phyloP scores from a whole-genome alignment of 2,888 invertebrate genomes.

The Amiota mariae region DNA sequence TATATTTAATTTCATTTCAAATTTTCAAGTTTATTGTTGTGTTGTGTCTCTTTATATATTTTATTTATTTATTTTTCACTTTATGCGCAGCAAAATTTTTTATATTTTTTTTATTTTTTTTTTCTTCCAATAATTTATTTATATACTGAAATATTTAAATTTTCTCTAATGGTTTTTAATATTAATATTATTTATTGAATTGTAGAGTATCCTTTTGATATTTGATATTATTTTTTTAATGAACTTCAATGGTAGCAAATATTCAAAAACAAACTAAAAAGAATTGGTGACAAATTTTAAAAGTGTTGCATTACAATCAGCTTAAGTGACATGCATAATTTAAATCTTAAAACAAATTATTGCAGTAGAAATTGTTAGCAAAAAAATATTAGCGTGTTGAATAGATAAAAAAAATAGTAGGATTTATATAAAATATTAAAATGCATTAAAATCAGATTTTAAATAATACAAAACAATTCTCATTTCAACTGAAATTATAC shows the following conservation, averaged over 20 bases:
- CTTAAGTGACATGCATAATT: conserved; percentile 62
- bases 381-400: too few relatives aligned
- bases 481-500: too few relatives aligned
- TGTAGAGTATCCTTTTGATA: conserved; percentile 3
- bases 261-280: background rate
- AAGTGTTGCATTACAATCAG: conserved; percentile 51
- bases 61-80: conserved; percentile 13
- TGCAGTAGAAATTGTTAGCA: conserved; percentile 10
- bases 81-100: background rate
- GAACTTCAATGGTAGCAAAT: too few relatives aligned
- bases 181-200: background rate
- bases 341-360: conserved; percentile 38
- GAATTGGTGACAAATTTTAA: background rate
- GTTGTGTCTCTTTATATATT: conserved; percentile 37
- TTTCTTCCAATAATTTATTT: conserved; percentile 32
- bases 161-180: too few relatives aligned
- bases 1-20: conserved; percentile 37
- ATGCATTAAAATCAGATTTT: background rate
- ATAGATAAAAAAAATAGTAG: background rate
- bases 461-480: background rate
- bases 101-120: conserved; percentile 31
- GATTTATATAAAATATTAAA: conserved; percentile 11
- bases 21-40: background rate
- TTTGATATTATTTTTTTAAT: background rate
- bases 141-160: conserved; percentile 11